These are phyloP conservation scores for Thaleichthys pacificus DNA, from an alignment of 2,797 vertebrate genomes.

Conservation along the genomic window DNA sequence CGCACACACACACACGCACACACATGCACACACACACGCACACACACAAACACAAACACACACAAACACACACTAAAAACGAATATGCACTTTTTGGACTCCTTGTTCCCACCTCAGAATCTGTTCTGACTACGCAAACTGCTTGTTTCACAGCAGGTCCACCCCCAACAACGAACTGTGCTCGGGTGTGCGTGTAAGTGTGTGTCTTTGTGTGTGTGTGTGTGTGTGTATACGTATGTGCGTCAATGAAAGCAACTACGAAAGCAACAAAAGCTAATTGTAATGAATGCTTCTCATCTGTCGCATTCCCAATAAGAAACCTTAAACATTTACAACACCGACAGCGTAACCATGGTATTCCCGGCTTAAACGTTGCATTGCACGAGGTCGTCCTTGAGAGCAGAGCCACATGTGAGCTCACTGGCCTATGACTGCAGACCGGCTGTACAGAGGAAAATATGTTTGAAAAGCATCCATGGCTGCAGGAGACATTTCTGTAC, in stretches of 20 bases:
- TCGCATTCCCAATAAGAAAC: too few relatives aligned
- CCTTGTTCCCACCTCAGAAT: constrained; percentile 1
- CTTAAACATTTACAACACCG: too few relatives aligned
- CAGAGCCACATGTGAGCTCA: not conserved
- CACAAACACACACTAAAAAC: constrained; percentile 7
- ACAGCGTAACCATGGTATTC: not conserved
- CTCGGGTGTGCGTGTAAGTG: too few relatives aligned
- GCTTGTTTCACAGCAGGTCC: too few relatives aligned
- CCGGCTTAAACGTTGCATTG: not conserved
- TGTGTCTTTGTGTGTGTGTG: too few relatives aligned
- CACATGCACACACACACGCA: constrained; percentile 3
- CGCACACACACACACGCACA: constrained; percentile 1
- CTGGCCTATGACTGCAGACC: not conserved
- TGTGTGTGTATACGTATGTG: not conserved
- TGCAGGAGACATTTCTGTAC: not conserved
- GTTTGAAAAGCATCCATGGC: not conserved
- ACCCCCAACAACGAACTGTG: too few relatives aligned
- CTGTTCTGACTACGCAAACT: too few relatives aligned
- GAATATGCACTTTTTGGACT: not conserved
- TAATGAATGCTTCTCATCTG: too few relatives aligned
- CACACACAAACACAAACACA: constrained; percentile 11
- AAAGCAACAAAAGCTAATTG: not conserved
- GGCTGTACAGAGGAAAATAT: not conserved
- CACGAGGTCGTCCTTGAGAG: not conserved
- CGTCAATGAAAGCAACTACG: not conserved